phyloP scores from a whole-genome alignment of 2,113 vertebrate species.

The Varanus salvator region DNA sequence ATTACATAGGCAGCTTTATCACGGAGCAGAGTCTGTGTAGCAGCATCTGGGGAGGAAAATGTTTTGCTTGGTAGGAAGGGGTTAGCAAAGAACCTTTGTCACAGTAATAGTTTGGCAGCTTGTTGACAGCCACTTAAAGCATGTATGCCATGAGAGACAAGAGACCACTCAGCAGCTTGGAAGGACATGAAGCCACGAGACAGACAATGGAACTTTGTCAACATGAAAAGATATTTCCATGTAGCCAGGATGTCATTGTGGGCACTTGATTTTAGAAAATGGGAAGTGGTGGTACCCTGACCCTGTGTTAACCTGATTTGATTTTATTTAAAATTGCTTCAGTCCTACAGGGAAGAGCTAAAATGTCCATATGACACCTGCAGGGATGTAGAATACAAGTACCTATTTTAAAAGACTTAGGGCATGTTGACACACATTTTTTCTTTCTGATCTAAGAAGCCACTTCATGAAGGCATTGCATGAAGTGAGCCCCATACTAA shows the following conservation, averaged over 20 bases:
- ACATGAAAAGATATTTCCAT: not conserved
- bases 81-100: not conserved
- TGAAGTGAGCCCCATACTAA: too few relatives aligned
- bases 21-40: not conserved
- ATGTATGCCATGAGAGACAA: not conserved
- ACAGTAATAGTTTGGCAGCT: not conserved
- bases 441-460: too few relatives aligned
- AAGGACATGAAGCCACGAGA: not conserved
- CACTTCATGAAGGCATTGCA: too few relatives aligned
- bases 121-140: not conserved
- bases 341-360: not conserved
- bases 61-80: not conserved
- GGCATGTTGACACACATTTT: too few relatives aligned
- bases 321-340: not conserved
- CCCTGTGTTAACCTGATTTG: not conserved
- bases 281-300: not conserved
- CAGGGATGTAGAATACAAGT: too few relatives aligned
- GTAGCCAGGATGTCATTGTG: not conserved
- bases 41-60: not conserved
- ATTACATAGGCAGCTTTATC: conserved; percentile 19
- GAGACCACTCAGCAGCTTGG: not conserved
- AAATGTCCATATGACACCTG: not conserved
- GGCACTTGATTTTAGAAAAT: not conserved
- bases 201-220: not conserved
- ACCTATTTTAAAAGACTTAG: too few relatives aligned